phyloP scores from a whole-genome alignment of 2,113 vertebrate genomes.

The Thamnaconus septentrionalis region DNA sequence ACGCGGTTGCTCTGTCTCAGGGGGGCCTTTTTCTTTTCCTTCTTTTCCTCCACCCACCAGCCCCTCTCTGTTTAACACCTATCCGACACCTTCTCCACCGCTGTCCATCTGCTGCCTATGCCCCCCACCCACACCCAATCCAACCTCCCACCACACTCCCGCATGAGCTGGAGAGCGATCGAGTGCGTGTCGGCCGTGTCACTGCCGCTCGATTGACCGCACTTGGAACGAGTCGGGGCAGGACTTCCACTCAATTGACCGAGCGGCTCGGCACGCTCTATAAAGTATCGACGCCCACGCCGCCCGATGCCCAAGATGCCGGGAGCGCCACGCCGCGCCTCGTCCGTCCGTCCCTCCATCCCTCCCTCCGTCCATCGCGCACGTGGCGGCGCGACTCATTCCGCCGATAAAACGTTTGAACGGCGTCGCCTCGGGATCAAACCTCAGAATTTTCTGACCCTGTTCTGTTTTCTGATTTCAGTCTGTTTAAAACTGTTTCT shows the following conservation, averaged over 20 bases:
- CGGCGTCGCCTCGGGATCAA: too few species aligned
- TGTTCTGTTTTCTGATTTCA: too few species aligned
- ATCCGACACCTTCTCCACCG: slow-evolving; percentile 30
- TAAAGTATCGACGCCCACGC: slow-evolving; percentile 68
- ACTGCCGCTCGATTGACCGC: slow-evolving; percentile 69
- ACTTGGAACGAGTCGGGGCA: slow-evolving; percentile 67
- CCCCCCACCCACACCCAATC: slow-evolving; percentile 45
- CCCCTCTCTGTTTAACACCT: slow-evolving; percentile 12
- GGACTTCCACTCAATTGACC: slow-evolving; percentile 72
- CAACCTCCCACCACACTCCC: slow-evolving; percentile 32
- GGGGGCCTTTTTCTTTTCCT: neutral
- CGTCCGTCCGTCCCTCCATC: slow-evolving; percentile 25
- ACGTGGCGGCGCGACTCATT: too few species aligned
- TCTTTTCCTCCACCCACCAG: neutral
- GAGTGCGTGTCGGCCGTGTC: slow-evolving; percentile 60
- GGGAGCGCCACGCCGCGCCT: slow-evolving; percentile 26
- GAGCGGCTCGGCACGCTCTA: slow-evolving; percentile 56
- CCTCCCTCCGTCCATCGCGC: too few species aligned
- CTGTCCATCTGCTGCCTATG: slow-evolving; percentile 36
- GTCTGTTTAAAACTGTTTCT: too few species aligned
- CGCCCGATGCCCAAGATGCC: slow-evolving; percentile 29
- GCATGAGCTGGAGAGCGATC: slow-evolving; percentile 48
- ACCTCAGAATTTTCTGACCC: too few species aligned
- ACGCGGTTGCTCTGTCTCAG: too few species aligned
- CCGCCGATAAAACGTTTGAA: too few species aligned